phyloP scores from a whole-genome alignment of 2,888 invertebrate species.

The Amphipyra berbera region DNA sequence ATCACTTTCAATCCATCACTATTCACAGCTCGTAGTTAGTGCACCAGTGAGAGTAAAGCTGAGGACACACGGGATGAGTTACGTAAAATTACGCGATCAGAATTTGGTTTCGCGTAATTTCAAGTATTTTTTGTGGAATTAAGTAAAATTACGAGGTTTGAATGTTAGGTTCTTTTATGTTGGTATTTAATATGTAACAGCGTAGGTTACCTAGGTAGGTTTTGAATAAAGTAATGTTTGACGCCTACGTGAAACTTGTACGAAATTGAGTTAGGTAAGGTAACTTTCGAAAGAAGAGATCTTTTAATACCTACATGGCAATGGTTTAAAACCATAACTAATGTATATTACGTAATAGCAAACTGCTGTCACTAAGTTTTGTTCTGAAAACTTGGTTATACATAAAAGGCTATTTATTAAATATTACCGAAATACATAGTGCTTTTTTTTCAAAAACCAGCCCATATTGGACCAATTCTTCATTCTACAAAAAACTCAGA shows the following conservation, averaged over 20 bases:
- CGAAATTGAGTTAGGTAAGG: constrained; percentile 5
- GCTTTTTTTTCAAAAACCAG: no score
- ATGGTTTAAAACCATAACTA: not conserved
- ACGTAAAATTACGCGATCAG: constrained; percentile 49
- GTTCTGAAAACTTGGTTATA: no score
- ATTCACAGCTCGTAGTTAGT: constrained; percentile 52
- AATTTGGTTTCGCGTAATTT: constrained; percentile 34
- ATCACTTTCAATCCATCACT: constrained; percentile 72
- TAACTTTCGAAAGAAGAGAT: not conserved
- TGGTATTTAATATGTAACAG: constrained; percentile 39
- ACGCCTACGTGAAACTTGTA: constrained; percentile 11
- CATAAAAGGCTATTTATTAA: no score
- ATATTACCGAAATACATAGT: no score
- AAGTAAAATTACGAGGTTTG: constrained; percentile 49
- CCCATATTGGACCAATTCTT: no score
- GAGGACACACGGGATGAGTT: constrained; percentile 53
- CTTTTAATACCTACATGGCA: not conserved
- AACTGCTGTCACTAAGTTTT: not conserved
- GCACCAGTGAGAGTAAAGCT: constrained; percentile 48
- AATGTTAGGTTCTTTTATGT: constrained; percentile 25
- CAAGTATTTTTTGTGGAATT: constrained; percentile 26
- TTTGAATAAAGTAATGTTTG: constrained; percentile 7
- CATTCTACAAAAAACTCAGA: no score
- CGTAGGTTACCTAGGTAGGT: constrained; percentile 26
- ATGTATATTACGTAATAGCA: not conserved